Evolutionary conservation across 2,797 vertebrate genomes (phyloP).

Genomic region (Thunnus albacares): DNA sequence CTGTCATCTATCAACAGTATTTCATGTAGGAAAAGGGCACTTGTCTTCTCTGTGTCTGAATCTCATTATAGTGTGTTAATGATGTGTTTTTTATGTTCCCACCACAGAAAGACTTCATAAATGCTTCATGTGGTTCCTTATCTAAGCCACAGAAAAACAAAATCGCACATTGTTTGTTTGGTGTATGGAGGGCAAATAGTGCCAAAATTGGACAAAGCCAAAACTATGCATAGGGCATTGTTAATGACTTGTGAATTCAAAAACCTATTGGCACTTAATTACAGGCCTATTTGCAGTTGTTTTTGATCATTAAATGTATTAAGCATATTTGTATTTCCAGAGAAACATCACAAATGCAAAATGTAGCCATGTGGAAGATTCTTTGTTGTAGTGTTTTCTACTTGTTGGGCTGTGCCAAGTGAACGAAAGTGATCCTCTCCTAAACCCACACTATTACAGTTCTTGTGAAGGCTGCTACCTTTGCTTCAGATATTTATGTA

Average conservation of each 20-base stretch:
- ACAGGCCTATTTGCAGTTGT: conserved; percentile 23
- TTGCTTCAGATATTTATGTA: conserved; percentile 35
- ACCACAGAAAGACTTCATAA: conserved; percentile 3
- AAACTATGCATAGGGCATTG: conserved; percentile 62
- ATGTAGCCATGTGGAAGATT: conserved; percentile 25
- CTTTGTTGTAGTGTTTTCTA: conserved; percentile 6
- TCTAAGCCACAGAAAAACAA: conserved; percentile 54
- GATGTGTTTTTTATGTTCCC: conserved; percentile 37
- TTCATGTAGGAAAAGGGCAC: conserved; percentile 39
- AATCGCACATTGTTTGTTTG: conserved; percentile 5
- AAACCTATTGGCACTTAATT: conserved; percentile 46
- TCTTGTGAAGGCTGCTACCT: conserved; percentile 70
- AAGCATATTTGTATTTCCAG: conserved; percentile 39
- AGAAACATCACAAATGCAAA: conserved; percentile 39
- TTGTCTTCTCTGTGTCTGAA: conserved; percentile 26
- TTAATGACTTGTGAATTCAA: conserved; percentile 25
- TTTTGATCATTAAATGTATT: conserved; percentile 22
- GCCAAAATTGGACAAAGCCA: conserved; percentile 77
- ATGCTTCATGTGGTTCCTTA: conserved; percentile 55
- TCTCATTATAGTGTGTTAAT: conserved; percentile 33
- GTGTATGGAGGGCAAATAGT: conserved; percentile 49
- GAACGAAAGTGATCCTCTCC: conserved; percentile 59
- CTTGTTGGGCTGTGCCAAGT: conserved; percentile 62
- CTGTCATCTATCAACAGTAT: conserved; percentile 25
- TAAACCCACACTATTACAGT: conserved; percentile 66